Conservation (phyloP, 2,113 vertebrate species). For the Sakesphorus luctuosus region DNA sequence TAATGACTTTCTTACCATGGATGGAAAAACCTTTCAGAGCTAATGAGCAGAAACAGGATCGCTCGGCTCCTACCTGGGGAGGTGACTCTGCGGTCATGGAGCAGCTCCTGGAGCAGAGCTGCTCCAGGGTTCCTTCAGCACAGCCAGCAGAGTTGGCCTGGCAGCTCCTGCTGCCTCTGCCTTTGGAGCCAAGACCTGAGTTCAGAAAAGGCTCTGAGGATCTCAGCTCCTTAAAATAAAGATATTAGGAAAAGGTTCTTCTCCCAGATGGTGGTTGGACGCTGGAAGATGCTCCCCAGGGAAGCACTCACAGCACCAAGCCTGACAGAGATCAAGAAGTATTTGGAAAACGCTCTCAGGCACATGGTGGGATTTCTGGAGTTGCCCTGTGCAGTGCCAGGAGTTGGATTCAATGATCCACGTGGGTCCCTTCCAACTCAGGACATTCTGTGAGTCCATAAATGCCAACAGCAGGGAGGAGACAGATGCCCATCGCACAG, state of each 20-base stretch:
- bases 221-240: background rate
- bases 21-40: slow-evolving; percentile 23
- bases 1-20: slow-evolving; percentile 49
- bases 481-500: background rate
- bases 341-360: background rate
- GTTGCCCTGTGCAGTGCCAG: background rate
- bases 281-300: background rate
- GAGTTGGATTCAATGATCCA: rapidly evolving
- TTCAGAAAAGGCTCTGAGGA: background rate
- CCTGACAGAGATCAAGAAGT: background rate
- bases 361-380: background rate
- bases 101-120: background rate
- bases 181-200: background rate
- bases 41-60: slow-evolving; percentile 44
- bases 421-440: background rate
- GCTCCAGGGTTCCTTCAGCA: background rate
- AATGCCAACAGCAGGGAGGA: background rate
- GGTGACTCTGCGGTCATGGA: background rate
- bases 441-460: background rate
- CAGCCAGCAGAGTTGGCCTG: background rate
- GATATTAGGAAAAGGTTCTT: background rate
- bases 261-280: rapidly evolving
- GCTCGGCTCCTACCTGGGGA: background rate
- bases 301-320: background rate
- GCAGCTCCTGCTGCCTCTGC: background rate